A percentile compares a stretch with the other conserved stretches of the same genome.
These are phyloP conservation scores for Hippocampus kuda DNA, from an alignment of 2,797 vertebrate genomes.

Conservation along the genomic window DNA sequence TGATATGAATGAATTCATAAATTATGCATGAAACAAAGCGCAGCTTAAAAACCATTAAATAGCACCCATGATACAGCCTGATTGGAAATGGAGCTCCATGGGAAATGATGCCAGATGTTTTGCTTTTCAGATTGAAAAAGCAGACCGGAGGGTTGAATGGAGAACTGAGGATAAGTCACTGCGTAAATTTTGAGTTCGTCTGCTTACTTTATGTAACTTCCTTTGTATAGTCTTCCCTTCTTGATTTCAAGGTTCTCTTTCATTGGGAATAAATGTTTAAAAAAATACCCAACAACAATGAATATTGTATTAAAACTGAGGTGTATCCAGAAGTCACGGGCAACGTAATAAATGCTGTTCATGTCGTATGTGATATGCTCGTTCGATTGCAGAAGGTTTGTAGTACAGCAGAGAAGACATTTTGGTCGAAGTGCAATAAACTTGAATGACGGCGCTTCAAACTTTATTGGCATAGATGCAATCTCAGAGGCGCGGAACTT, in stretches of 20 bases:
- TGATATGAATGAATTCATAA: conserved; percentile 40
- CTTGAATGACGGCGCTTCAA: background rate
- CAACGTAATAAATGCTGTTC: too few species aligned
- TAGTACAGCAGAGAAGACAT: background rate
- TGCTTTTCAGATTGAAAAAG: background rate
- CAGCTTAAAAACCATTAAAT: background rate
- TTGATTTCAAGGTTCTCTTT: too few species aligned
- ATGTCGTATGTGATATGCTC: too few species aligned
- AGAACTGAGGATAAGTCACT: background rate
- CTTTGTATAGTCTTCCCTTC: too few species aligned
- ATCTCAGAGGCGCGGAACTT: background rate
- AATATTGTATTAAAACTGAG: too few species aligned
- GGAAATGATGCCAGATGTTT: background rate
- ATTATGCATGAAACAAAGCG: conserved; percentile 27
- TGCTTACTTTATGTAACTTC: too few species aligned
- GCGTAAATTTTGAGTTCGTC: too few species aligned
- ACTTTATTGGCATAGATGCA: background rate
- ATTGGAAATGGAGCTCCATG: background rate
- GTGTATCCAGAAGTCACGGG: too few species aligned
- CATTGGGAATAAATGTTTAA: too few species aligned
- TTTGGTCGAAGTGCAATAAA: background rate
- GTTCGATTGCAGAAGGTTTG: too few species aligned
- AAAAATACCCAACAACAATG: too few species aligned
- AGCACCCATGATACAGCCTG: background rate
- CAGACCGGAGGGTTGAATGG: background rate